A percentile compares a stretch with the other conserved stretches of the same genome.
phyloP scores from a whole-genome alignment of 2,113 vertebrate species.

The Chloebia gouldiae region DNA sequence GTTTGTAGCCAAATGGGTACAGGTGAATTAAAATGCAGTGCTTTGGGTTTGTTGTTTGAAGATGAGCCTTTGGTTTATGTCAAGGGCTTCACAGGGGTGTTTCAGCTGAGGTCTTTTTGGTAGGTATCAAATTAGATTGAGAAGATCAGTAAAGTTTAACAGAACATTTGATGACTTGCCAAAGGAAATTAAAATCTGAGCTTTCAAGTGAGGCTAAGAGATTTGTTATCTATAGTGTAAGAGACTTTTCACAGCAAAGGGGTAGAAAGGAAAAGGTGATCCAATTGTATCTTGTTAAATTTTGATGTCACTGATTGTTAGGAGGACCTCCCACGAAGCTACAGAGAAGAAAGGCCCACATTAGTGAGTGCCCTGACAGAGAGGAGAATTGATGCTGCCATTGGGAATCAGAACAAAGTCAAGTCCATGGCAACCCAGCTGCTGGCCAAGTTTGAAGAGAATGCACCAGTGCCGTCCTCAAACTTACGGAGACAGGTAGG shows the following conservation, averaged over 20 bases:
- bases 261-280: not conserved
- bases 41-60: not conserved
- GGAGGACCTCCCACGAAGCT: conserved; percentile 81
- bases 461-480: conserved; percentile 80
- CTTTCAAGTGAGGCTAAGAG: not conserved
- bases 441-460: conserved; percentile 96
- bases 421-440: conserved; percentile 97
- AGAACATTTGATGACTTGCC: not conserved
- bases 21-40: not conserved
- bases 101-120: not conserved
- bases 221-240: not conserved
- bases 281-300: not conserved
- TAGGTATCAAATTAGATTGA: not conserved
- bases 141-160: not conserved
- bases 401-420: conserved; percentile 93
- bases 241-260: not conserved
- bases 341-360: conserved; percentile 77
- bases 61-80: not conserved
- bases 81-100: not conserved
- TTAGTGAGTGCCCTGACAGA: conserved; percentile 76
- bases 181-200: not conserved
- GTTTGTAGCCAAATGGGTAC: not conserved
- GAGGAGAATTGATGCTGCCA: conserved; percentile 77
- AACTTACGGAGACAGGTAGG: conserved; percentile 89
- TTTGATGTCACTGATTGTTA: conserved; percentile 20